Base-by-base conservation (phyloP, 2,113 vertebrate genomes). In the Rhegmatorhina hoffmannsi region DNA sequence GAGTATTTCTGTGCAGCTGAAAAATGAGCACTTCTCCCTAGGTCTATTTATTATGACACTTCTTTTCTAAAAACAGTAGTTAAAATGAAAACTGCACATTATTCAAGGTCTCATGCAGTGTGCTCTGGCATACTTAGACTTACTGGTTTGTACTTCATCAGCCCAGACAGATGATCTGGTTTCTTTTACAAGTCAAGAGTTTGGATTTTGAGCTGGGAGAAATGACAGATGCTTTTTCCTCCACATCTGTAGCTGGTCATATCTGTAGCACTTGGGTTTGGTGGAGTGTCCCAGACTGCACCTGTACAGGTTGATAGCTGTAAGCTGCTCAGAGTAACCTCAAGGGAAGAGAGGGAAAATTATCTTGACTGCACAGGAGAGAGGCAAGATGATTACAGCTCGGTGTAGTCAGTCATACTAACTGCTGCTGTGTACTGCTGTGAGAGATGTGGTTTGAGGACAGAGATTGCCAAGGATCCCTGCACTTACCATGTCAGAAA, bases 171-270 rank as follows among this genome's bases (percentile, higher is more conserved):
- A 17, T 81, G 50, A 62, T 60, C 40, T 79, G 8, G 5, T 85
- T 92, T 89, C 29, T 68, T 69, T 73, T 33, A 0, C 9, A 43
- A 47, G 23, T 52, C 29, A 23, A 92, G 18, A 52, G 33, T 70
- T 75, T 60, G 44, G 10, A 66, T 60, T 75, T 78, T 60, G 43
- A 79, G 33, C 62, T 72, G 75, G 49, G 70, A 56, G 49, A n/a
- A 63, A 15, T 0, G 17, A 36, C 58, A 64, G 33, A n/a, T 70
- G 40, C 52, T 82, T 74, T 74, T 77, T 81, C 8, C 5, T 72
- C 29, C 15, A 31, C 0, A 0, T 55, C 43, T 78, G 8, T 75
- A 1, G 0, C 44, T 46, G 53, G 26, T 34, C 2, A 0, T 46
- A 34, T 68, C 40, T 4, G 0, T 47, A 68, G 44, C 69, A 21